Percentiles rank a stretch among this genome's conserved stretches.
phyloP scores from a whole-genome alignment of 2,797 vertebrate genomes.

The Microtus agrestis region DNA sequence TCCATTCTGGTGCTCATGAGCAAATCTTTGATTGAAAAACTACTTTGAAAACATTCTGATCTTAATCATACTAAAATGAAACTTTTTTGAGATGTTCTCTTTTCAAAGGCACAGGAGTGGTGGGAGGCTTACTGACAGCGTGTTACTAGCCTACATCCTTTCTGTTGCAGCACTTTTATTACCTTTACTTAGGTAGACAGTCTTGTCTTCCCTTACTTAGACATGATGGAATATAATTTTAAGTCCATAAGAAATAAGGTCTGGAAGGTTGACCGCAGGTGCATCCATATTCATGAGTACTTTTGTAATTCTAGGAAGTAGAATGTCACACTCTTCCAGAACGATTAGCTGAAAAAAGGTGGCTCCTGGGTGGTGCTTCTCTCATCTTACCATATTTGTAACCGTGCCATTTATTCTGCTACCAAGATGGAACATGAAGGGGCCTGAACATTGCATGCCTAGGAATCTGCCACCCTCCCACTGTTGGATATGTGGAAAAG shows the following conservation, averaged over 20 bases:
- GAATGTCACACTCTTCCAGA: neutral
- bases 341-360: neutral
- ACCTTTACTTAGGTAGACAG: conserved; percentile 27
- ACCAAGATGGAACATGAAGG: conserved; percentile 5
- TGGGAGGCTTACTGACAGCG: conserved; percentile 58
- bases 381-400: conserved; percentile 9
- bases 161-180: neutral
- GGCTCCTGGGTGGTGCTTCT: neutral
- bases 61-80: conserved; percentile 56
- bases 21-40: conserved; percentile 59
- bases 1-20: conserved; percentile 32
- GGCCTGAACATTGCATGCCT: neutral
- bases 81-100: neutral
- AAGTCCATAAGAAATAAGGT: neutral
- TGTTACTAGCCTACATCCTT: conserved; percentile 12
- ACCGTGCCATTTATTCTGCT: neutral
- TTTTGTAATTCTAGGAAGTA: conserved; percentile 46
- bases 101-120: conserved; percentile 10
- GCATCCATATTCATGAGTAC: neutral
- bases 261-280: neutral
- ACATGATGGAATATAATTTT: neutral
- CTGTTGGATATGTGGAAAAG: neutral
- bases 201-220: conserved; percentile 44
- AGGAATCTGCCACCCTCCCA: neutral
- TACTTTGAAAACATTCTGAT: conserved; percentile 58